Evolutionary conservation across 2,888 invertebrate species (phyloP).

Genomic region (Agrochola circellaris): DNA sequence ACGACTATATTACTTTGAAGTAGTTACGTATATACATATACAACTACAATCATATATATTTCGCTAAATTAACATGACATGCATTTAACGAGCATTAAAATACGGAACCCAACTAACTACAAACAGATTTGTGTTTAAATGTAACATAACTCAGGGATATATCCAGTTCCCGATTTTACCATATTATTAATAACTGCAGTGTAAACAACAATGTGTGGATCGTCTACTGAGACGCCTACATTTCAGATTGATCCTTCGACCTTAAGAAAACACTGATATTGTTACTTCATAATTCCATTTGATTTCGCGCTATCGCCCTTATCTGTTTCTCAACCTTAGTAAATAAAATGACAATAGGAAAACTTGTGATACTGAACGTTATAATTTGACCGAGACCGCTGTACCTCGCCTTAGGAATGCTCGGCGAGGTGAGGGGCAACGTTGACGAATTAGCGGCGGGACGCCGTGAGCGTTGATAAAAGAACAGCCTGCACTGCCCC

Average conservation of each 20-base stretch:
- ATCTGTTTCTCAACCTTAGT: constrained; percentile 7
- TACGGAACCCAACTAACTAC: constrained; percentile 56
- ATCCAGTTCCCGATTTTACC: constrained; percentile 17
- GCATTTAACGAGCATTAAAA: constrained; percentile 31
- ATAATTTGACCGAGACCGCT: not conserved
- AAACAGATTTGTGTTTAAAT: constrained; percentile 30
- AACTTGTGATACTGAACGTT: not conserved
- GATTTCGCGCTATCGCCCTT: constrained; percentile 3
- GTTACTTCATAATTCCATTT: constrained; percentile 45
- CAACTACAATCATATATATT: constrained; percentile 30
- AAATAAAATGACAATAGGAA: constrained; percentile 18
- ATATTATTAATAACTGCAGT: constrained; percentile 33
- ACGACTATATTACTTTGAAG: constrained; percentile 23
- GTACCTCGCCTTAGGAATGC: no score
- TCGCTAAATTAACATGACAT: constrained; percentile 15
- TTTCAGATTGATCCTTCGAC: constrained; percentile 27
- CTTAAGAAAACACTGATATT: constrained; percentile 52
- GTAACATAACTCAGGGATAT: constrained; percentile 18
- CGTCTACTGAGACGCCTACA: constrained; percentile 15
- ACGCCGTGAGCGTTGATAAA: no score
- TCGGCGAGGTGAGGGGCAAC: no score
- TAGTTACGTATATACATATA: constrained; percentile 17
- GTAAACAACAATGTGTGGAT: constrained; percentile 37
- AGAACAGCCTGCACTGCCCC: no score
- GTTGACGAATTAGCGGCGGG: no score